Evolutionary conservation across 2,888 invertebrate genomes (phyloP), one percentile per base, ranked within the genome.

Genomic region (Drymonia ruficornis): DNA sequence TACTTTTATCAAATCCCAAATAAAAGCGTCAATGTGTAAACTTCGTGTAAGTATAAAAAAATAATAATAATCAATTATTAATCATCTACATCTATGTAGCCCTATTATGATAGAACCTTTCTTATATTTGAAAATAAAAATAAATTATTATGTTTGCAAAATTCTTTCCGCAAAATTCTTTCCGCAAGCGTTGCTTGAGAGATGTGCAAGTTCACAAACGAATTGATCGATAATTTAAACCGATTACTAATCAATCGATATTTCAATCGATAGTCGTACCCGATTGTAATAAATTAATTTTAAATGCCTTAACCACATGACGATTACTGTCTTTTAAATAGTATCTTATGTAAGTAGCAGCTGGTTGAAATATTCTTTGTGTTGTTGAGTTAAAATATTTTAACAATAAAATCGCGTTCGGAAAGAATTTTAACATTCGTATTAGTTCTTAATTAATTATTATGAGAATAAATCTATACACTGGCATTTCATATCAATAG

Each of bases 401-500:
- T n/a, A n/a, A 13, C 19, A 13, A 45, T 28, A 28, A 1, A 18
- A 13, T 15, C 34, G 18, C 8, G 15, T 18, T 34, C 18, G 47
- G 34, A 52, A 44, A 55, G 53, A 50, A 59, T 53, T 31, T 29
- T 46, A 59, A 69, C 56, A 55, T 51, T 59, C 60, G 65, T 43
- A 61, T 65, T 67, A 71, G 51, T 62, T 50, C 59, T 16, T 43
- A 63, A 49, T 59, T 61, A n/a, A 56, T 50, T 8, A 46, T 52
- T 55, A 58, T 65, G 55, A 65, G 65, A 69, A 55, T 63, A 67
- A 67, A 66, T 72, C 75, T 78, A 76, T 72, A 75, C 76, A 83
- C 81, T 86, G 84, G 80, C 75, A 74, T 72, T 76, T 76, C 61
- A 63, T 58, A 59, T 58, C 56, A 74, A 82, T 82, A 79, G 82